Evolutionary conservation across 2,888 invertebrate species (phyloP).

Genomic region (Epinotia nisella): DNA sequence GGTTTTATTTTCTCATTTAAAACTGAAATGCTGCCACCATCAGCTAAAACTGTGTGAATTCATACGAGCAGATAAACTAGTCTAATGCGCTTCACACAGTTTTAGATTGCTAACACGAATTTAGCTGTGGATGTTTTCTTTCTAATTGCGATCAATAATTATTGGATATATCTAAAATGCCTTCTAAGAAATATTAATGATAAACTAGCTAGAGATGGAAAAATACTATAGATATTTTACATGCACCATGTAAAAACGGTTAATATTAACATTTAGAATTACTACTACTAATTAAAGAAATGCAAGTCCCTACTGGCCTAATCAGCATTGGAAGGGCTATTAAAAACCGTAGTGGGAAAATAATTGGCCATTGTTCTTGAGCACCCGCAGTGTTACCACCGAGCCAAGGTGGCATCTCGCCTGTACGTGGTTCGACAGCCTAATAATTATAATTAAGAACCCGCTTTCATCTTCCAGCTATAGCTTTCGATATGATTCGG

Average conservation of each 20-base stretch:
- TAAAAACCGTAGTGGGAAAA: slow-evolving; percentile 72
- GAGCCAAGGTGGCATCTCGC: slow-evolving; percentile 35
- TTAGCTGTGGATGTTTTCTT: neutral
- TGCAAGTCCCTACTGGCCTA: neutral
- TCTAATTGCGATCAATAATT: neutral
- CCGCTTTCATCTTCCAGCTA: slow-evolving; percentile 29
- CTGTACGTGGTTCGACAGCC: slow-evolving; percentile 47
- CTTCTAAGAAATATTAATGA: neutral
- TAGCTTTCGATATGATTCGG: slow-evolving; percentile 33
- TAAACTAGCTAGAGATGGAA: neutral
- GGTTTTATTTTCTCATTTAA: slow-evolving; percentile 42
- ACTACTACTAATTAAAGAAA: slow-evolving; percentile 14
- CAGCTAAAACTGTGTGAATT: slow-evolving; percentile 6
- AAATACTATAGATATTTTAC: neutral
- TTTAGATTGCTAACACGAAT: neutral
- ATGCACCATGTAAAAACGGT: neutral
- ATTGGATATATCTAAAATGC: neutral
- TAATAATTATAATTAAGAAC: slow-evolving; percentile 49
- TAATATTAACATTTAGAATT: neutral
- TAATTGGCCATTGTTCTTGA: slow-evolving; percentile 75
- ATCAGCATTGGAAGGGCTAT: slow-evolving; percentile 48
- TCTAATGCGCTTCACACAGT: neutral
- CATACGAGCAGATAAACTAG: neutral
- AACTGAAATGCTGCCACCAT: slow-evolving; percentile 12
- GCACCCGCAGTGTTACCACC: slow-evolving; percentile 42